Conservation (phyloP, 2,797 vertebrate species). For the Alca torda region DNA sequence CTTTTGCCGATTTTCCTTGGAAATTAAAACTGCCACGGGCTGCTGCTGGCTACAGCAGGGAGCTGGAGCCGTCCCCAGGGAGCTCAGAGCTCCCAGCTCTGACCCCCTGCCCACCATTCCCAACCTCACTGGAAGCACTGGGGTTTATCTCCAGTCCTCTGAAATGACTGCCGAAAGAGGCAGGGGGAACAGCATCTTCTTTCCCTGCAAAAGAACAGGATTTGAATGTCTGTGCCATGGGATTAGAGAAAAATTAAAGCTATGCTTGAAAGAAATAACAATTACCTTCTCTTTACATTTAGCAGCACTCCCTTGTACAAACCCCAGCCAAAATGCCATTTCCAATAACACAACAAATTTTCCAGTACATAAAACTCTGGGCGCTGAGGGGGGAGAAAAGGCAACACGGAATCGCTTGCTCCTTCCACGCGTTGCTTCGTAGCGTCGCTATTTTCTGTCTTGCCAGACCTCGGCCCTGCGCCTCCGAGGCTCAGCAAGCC, state of each 20-base stretch:
- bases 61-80: not conserved
- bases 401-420: not conserved
- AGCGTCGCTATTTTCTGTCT: not conserved
- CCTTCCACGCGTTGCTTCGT: not conserved
- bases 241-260: slow-evolving; percentile 10
- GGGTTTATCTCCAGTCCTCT: not conserved
- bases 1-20: not conserved
- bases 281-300: slow-evolving; percentile 11
- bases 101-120: not conserved
- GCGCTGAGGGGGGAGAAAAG: not conserved
- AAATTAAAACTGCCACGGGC: not conserved
- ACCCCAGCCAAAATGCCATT: not conserved
- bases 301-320: not conserved
- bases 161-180: not conserved
- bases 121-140: not conserved
- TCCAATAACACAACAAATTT: slow-evolving; percentile 31
- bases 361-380: slow-evolving; percentile 9
- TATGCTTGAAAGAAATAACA: not conserved
- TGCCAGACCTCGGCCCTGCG: not conserved
- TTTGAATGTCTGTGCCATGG: not conserved
- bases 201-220: not conserved
- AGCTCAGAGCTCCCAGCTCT: not conserved
- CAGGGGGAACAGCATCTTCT: not conserved
- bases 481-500: not conserved
- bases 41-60: not conserved